A percentile compares a stretch with the other conserved stretches of the same genome.
Evolutionary conservation across 2,797 vertebrate genomes (phyloP).

Genomic region (Lepidocolaptes lacrymiger): DNA sequence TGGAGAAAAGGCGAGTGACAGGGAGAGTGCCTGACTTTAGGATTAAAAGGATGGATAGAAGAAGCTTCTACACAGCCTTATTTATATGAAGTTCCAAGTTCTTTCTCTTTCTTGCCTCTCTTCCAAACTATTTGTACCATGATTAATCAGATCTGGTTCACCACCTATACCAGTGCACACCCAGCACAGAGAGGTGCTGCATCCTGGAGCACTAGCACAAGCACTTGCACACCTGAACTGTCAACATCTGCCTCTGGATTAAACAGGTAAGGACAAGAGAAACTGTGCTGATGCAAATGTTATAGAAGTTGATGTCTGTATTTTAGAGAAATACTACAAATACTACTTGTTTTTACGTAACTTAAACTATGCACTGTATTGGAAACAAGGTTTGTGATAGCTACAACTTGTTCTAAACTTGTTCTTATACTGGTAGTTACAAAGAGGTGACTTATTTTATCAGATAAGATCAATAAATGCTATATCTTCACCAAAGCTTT

Average conservation of each 20-base stretch:
- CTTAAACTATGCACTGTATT: background rate
- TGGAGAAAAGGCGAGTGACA: constrained; percentile 33
- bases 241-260: constrained; percentile 29
- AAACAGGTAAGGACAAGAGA: constrained; percentile 49
- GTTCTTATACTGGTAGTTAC: background rate
- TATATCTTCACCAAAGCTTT: background rate
- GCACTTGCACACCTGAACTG: background rate
- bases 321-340: background rate
- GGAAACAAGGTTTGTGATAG: background rate
- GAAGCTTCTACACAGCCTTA: background rate
- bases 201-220: constrained; percentile 5
- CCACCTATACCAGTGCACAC: background rate
- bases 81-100: background rate
- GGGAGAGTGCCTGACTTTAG: constrained; percentile 13
- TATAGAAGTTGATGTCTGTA: background rate
- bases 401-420: background rate
- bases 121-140: background rate
- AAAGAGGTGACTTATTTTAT: background rate
- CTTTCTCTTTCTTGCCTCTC: background rate
- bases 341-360: background rate
- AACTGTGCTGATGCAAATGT: background rate
- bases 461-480: background rate
- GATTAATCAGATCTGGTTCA: background rate
- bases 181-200: background rate
- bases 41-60: background rate